phyloP scores from a whole-genome alignment of 2,888 invertebrate species.

The Apomyelois bistriatella region DNA sequence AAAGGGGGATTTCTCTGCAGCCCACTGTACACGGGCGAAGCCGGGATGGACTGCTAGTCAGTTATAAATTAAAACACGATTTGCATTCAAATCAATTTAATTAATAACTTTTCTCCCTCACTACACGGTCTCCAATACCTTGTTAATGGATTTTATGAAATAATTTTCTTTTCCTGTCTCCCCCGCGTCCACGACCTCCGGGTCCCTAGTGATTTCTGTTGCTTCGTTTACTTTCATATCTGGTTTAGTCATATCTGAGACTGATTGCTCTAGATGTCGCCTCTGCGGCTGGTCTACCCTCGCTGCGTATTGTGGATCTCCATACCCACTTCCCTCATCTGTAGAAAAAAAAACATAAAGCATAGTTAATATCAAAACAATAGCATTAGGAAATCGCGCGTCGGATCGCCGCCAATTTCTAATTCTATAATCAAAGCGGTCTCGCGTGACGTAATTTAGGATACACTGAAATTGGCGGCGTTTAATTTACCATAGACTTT shows the following conservation, averaged over 20 bases:
- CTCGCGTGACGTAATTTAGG: no score
- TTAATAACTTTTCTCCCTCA: not conserved
- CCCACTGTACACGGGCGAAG: no score
- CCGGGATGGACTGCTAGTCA: no score
- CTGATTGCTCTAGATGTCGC: not conserved
- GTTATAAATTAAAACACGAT: not conserved
- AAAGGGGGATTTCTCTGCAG: no score
- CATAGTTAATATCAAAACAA: no score
- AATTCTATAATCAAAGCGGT: no score
- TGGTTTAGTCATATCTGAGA: not conserved
- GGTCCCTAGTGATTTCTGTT: not conserved
- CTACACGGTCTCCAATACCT: not conserved
- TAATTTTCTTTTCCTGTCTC: not conserved
- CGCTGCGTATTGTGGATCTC: not conserved
- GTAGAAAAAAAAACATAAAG: not conserved
- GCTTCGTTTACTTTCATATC: not conserved
- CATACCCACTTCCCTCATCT: not conserved
- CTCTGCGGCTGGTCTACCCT: not conserved
- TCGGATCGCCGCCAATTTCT: no score
- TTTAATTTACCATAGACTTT: no score
- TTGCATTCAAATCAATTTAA: not conserved
- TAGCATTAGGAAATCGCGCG: no score
- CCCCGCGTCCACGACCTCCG: not conserved
- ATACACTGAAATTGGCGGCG: no score
- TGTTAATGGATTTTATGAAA: not conserved